phyloP scores from a whole-genome alignment of 2,888 invertebrate species.

The Eupithecia abbreviata region DNA sequence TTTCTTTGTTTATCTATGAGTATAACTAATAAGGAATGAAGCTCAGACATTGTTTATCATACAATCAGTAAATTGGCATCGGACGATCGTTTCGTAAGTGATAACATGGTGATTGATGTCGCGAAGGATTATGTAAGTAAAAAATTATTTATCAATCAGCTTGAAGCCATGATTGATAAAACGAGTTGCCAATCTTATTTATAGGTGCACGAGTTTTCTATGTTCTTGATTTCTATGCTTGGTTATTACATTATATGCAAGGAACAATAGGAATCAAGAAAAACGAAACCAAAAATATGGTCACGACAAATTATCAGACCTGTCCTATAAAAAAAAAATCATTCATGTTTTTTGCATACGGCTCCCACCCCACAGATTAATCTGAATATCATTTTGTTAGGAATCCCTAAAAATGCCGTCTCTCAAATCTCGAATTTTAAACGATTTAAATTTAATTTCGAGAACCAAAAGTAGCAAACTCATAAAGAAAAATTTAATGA shows the following conservation, averaged over 20 bases:
- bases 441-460: slow-evolving; percentile 17
- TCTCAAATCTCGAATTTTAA: background rate
- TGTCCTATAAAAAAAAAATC: background rate
- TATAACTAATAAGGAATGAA: background rate
- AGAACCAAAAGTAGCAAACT: slow-evolving; percentile 43
- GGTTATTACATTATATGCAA: too few species aligned
- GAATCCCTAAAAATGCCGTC: background rate
- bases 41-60: slow-evolving; percentile 16
- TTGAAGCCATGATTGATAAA: background rate
- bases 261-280: too few species aligned
- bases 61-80: slow-evolving; percentile 23
- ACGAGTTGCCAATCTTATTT: background rate
- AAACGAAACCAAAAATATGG: too few species aligned
- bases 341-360: background rate
- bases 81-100: slow-evolving; percentile 31
- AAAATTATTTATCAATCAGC: slow-evolving; percentile 1
- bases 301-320: background rate
- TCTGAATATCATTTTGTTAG: background rate
- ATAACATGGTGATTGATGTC: slow-evolving; percentile 16
- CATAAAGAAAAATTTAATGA: slow-evolving; percentile 43
- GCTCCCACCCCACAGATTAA: background rate
- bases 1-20: background rate
- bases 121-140: background rate
- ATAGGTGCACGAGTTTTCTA: background rate
- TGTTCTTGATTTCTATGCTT: too few species aligned